These are phyloP conservation scores for Lasioglossum vierecki DNA, from an alignment of 2,888 invertebrate genomes.

Conservation along the genomic window DNA sequence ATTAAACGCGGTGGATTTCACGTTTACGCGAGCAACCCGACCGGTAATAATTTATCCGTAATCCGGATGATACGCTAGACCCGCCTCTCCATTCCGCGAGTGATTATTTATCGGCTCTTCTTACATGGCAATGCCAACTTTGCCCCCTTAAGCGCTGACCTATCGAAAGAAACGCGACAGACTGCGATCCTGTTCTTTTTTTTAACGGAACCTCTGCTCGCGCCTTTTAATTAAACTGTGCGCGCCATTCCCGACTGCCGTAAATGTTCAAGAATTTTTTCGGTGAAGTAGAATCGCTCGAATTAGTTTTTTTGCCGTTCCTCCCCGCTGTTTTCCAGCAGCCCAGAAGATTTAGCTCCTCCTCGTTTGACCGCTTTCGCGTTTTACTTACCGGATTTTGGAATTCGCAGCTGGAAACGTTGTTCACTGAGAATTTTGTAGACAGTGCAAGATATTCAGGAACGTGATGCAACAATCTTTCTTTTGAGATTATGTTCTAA, in stretches of 20 bases:
- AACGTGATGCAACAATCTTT: no score
- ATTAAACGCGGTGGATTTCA: constrained; percentile 2
- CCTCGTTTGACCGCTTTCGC: no score
- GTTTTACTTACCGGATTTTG: background rate
- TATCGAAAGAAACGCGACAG: background rate
- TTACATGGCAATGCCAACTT: background rate
- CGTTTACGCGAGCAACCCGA: background rate
- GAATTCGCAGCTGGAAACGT: no score
- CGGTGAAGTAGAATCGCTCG: background rate
- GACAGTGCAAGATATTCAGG: no score
- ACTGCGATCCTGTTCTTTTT: background rate
- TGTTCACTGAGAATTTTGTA: no score
- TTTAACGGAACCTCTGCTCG: background rate
- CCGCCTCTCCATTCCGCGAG: background rate
- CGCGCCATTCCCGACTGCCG: background rate
- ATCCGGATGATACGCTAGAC: background rate
- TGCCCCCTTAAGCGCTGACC: background rate
- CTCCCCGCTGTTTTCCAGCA: background rate
- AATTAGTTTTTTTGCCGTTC: background rate
- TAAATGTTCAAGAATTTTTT: background rate
- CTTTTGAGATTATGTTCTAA: no score
- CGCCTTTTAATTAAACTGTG: background rate
- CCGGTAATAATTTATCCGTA: background rate
- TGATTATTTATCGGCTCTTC: constrained; percentile 4
- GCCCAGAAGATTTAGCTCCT: background rate